Evolutionary conservation across 2,888 invertebrate genomes (phyloP).

Genomic region (Linnaemya tessellans): DNA sequence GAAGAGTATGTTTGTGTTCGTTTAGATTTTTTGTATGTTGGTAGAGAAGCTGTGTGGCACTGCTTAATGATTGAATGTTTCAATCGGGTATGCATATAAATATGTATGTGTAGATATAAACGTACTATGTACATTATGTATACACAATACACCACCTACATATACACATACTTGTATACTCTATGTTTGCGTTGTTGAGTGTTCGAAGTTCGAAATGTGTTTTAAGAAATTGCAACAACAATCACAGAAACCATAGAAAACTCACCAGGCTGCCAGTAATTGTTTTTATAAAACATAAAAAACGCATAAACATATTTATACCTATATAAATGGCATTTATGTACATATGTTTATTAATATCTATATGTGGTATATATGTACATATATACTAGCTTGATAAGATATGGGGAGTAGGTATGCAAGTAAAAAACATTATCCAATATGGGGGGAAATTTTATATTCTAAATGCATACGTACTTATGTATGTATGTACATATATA

Average conservation of each 20-base stretch:
- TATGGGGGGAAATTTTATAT: too few relatives aligned
- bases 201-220: slow-evolving; percentile 16
- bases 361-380: neutral
- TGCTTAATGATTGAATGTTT: slow-evolving; percentile 47
- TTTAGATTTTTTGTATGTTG: neutral
- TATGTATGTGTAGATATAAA: too few relatives aligned
- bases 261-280: slow-evolving; percentile 28
- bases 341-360: too few relatives aligned
- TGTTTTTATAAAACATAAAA: neutral
- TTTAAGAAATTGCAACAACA: slow-evolving; percentile 13
- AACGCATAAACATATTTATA: too few relatives aligned
- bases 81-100: slow-evolving; percentile 30
- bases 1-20: neutral
- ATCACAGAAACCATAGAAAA: slow-evolving; percentile 34
- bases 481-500: too few relatives aligned
- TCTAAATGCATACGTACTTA: too few relatives aligned
- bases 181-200: neutral
- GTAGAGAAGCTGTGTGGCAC: slow-evolving; percentile 8
- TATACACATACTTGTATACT: too few relatives aligned
- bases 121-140: neutral
- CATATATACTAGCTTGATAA: neutral
- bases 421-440: too few relatives aligned
- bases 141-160: neutral
- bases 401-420: too few relatives aligned
- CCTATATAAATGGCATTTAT: too few relatives aligned